Evolutionary conservation across 2,888 invertebrate genomes (phyloP).

Genomic region (Drosophila anomalata): DNA sequence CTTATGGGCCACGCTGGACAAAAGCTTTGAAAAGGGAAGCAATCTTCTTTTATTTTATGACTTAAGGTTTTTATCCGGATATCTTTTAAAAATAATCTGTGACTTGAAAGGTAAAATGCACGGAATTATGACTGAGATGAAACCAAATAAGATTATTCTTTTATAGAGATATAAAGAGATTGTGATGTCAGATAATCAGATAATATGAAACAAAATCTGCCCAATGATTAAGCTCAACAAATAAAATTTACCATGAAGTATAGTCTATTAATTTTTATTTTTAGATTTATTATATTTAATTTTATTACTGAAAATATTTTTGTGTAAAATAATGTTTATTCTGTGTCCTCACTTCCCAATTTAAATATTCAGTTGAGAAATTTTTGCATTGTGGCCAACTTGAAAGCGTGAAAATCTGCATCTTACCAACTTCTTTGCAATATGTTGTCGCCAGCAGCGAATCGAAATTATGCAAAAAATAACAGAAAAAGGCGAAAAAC

Average conservation of each 20-base stretch:
- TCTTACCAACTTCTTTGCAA: constrained; percentile 40
- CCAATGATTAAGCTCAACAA: background rate
- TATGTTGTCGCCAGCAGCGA: constrained; percentile 45
- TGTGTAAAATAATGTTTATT: constrained; percentile 1
- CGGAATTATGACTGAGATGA: background rate
- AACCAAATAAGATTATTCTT: background rate
- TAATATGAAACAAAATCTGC: background rate
- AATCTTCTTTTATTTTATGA: constrained; percentile 22
- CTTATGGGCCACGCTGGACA: constrained; percentile 61
- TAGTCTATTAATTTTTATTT: background rate
- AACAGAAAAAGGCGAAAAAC: constrained; percentile 58
- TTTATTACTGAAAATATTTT: background rate
- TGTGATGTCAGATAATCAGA: background rate
- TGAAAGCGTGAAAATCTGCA: constrained; percentile 26
- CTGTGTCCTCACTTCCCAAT: constrained; percentile 41
- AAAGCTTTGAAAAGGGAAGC: constrained; percentile 10
- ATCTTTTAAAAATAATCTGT: constrained; percentile 20
- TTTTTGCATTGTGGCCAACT: constrained; percentile 31
- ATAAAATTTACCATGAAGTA: background rate
- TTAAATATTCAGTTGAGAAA: constrained; percentile 16
- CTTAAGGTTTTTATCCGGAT: background rate
- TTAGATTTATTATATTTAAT: background rate
- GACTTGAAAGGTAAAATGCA: background rate
- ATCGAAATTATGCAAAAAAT: constrained; percentile 46
- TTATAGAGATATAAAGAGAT: background rate